Evolutionary conservation across 1,140 invertebrate genomes (phyloP), one percentile per base, ranked within the genome.

Genomic region (Neuroterus valhalla): DNA sequence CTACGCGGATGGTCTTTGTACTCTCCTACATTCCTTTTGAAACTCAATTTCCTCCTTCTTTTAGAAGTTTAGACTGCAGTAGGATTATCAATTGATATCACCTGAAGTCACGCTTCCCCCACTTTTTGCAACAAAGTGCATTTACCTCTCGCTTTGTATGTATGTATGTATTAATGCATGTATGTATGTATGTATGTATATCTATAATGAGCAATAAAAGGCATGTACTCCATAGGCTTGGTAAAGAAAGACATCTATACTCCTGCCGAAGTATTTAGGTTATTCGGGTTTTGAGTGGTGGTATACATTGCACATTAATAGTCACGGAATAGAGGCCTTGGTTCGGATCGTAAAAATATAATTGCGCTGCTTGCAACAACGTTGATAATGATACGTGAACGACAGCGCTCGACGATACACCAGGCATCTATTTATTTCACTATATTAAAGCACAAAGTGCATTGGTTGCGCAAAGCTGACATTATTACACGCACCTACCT

Each of bases 301-400:
- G 11, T 62, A 62, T 62, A 62, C 55, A 23, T 62, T 26, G 55
- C 23, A 4, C 55, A 62, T 62, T 62, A 62, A 62, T 62, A 62
- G 55, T 62, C 85, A 83, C 80, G 78, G 79, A 86, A 86, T 84
- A 82, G 84, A 86, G 87, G 84, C 87, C 88, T 89, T 88, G 87
- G 84, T 76, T 79, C 31, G 72, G 85, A 89, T 89, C 88, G 88
- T 89, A 89, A 89, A 89, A 89, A 88, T 88, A 85, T 89, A 89
- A 89, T 89, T 89, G 86, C 87, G 77, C 77, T 85, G 86, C 88
- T 89, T 89, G 88, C 88, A 86, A 84, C 86, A 87, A 80, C 84
- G 84, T 87, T 88, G 82, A 87, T 89, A 89, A 89, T 88, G 83
- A 89, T 88, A 88, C 87, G 85, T 83, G 82, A 87, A 88, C 83